phyloP scores from a whole-genome alignment of 2,888 invertebrate genomes.

The Drosophila nigritarsus region DNA sequence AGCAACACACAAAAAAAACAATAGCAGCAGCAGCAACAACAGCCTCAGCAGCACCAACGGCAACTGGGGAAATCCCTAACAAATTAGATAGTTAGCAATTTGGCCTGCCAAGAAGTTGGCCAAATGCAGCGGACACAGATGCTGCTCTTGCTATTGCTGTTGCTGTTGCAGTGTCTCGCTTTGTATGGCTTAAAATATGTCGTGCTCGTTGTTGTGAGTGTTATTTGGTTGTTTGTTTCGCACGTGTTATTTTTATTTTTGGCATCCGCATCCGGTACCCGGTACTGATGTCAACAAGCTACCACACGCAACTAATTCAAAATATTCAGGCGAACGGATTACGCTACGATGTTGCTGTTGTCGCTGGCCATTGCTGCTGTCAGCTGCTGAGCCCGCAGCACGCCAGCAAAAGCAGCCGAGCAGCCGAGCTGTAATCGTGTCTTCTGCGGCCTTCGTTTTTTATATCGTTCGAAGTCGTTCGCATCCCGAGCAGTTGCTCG shows the following conservation, averaged over 20 bases:
- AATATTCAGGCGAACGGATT: conserved; percentile 81
- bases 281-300: conserved; percentile 82
- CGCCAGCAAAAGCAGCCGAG: conserved; percentile 11
- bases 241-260: conserved; percentile 50
- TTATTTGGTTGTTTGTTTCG: conserved; percentile 31
- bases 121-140: conserved; percentile 15
- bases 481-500: background rate
- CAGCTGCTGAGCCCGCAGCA: conserved; percentile 10
- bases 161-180: conserved; percentile 8
- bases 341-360: conserved; percentile 59
- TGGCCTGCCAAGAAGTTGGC: conserved; percentile 1
- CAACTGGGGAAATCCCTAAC: conserved; percentile 9
- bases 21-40: conserved; percentile 27
- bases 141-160: background rate
- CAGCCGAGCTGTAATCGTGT: background rate
- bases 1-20: conserved; percentile 1
- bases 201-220: conserved; percentile 8
- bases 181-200: conserved; percentile 6
- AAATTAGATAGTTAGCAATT: conserved; percentile 5
- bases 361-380: conserved; percentile 24
- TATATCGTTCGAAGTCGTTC: background rate
- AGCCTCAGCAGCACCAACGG: conserved; percentile 8
- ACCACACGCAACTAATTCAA: conserved; percentile 83
- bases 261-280: conserved; percentile 82
- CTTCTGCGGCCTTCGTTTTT: background rate